A percentile compares a stretch with the other conserved stretches of the same genome.
These are phyloP conservation scores for Hydrozoanthus gracilis DNA, from an alignment of 92 coral and sea anemone species.

Conservation along the genomic window DNA sequence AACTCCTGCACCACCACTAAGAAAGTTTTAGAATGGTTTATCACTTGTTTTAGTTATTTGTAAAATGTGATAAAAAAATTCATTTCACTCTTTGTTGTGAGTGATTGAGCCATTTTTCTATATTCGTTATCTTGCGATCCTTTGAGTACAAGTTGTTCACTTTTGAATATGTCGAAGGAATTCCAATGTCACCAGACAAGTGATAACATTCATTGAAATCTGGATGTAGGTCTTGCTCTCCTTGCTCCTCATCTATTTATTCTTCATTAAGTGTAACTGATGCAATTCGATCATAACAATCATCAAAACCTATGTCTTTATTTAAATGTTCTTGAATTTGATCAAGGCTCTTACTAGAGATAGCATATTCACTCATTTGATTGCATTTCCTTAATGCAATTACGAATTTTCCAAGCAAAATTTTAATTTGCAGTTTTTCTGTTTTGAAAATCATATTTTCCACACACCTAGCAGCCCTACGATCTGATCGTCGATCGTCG, in stretches of 20 bases:
- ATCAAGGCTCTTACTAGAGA: too few relatives aligned
- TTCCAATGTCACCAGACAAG: constrained; percentile 43
- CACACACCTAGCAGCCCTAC: too few relatives aligned
- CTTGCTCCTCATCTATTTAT: constrained; percentile 49
- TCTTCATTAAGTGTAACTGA: constrained; percentile 44
- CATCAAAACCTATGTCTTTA: too few relatives aligned
- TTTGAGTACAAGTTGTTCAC: background rate
- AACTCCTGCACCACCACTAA: too few relatives aligned
- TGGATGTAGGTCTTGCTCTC: constrained; percentile 52
- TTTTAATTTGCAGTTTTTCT: constrained; percentile 50
- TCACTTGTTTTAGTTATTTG: too few relatives aligned
- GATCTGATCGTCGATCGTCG: too few relatives aligned
- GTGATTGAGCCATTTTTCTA: constrained; percentile 30
- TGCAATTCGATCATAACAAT: constrained; percentile 45
- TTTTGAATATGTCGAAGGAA: constrained; percentile 20
- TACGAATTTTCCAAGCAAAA: constrained; percentile 40
- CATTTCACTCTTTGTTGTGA: too few relatives aligned
- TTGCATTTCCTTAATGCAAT: constrained; percentile 58
- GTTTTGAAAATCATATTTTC: constrained; percentile 52
- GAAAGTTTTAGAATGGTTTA: too few relatives aligned
- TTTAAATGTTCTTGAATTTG: constrained; percentile 43
- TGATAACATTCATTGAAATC: constrained; percentile 56
- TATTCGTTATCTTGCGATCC: constrained; percentile 36
- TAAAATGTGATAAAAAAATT: too few relatives aligned
- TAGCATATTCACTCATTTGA: constrained; percentile 54